Evolutionary conservation across 2,113 vertebrate species (phyloP).

Genomic region (Dolichotis patagonum): DNA sequence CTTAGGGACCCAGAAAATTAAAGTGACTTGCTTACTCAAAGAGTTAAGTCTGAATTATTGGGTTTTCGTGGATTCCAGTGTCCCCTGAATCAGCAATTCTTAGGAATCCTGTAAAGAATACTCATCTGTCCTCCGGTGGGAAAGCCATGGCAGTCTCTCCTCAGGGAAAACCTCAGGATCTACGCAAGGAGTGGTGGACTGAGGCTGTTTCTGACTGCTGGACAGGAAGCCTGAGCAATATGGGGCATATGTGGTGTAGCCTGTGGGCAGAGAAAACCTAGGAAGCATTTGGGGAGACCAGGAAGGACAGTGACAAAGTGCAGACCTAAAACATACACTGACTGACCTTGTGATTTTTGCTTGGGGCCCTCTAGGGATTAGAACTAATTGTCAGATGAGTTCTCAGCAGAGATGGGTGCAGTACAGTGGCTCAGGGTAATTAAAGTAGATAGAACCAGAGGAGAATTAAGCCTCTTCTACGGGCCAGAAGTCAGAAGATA

Average conservation of each 20-base stretch:
- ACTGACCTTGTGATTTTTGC: neutral
- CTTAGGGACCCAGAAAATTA: neutral
- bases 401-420: neutral
- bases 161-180: neutral
- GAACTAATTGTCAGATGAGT: constrained; percentile 38
- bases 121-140: neutral
- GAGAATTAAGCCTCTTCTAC: neutral
- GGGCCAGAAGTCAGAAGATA: neutral
- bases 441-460: neutral
- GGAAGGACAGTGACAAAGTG: neutral
- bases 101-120: neutral
- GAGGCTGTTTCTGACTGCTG: neutral
- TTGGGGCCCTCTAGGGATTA: neutral
- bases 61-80: constrained; percentile 2
- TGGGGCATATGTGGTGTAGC: neutral
- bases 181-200: neutral
- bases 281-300: neutral
- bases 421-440: neutral
- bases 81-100: neutral
- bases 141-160: neutral
- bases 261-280: neutral
- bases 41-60: neutral
- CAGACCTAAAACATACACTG: neutral
- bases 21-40: neutral
- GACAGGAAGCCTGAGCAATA: neutral